These are phyloP conservation scores for Encarsia formosa DNA, from an alignment of 2,888 invertebrate genomes.

Conservation along the genomic window DNA sequence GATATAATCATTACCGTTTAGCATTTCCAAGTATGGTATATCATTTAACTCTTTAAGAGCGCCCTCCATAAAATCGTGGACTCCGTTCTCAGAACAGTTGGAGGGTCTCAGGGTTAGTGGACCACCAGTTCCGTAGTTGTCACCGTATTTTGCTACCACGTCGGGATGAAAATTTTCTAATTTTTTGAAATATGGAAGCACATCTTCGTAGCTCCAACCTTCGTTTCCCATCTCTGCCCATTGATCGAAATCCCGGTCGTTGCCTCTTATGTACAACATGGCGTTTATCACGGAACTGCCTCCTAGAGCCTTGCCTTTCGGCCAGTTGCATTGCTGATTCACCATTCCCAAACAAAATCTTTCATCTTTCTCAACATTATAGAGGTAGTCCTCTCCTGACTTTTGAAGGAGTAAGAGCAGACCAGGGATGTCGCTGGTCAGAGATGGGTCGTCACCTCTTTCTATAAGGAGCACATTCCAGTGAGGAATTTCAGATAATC, in stretches of 20 bases:
- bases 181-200: constrained; percentile 47
- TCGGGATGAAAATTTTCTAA: constrained; percentile 36
- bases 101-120: constrained; percentile 52
- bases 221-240: constrained; percentile 61
- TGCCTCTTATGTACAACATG: constrained; percentile 64
- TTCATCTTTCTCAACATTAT: constrained; percentile 52
- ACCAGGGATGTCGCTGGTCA: constrained; percentile 52
- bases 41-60: constrained; percentile 53
- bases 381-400: constrained; percentile 51
- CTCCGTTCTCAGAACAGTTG: constrained; percentile 40
- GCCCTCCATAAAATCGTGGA: constrained; percentile 48
- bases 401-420: constrained; percentile 40
- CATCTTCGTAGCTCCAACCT: constrained; percentile 59
- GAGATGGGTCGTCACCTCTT: constrained; percentile 54
- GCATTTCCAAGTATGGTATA: constrained; percentile 41
- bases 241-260: constrained; percentile 60
- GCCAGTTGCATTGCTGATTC: constrained; percentile 53
- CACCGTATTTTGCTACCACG: constrained; percentile 42
- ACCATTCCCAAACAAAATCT: constrained; percentile 45
- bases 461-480: constrained; percentile 56
- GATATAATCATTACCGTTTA: constrained; percentile 50
- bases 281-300: constrained; percentile 64
- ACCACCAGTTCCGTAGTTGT: constrained; percentile 51
- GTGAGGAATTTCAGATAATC: constrained; percentile 50
- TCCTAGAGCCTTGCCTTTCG: constrained; percentile 62